Evolutionary conservation across 2,888 invertebrate genomes (phyloP).

Genomic region (Cheilosia pagana): DNA sequence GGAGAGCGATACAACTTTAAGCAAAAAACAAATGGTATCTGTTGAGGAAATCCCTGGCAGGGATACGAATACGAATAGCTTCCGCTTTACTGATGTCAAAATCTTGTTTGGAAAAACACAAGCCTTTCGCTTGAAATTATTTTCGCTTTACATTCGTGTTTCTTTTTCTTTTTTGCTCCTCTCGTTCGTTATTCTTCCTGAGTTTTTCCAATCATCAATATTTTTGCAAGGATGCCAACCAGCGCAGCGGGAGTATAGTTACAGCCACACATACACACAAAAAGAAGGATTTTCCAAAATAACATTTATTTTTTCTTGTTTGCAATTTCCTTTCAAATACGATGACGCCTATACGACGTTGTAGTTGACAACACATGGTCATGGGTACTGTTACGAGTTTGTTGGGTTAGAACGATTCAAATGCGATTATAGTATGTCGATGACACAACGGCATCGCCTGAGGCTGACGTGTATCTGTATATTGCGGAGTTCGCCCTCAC

Average conservation of each 20-base stretch:
- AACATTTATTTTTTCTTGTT: constrained; percentile 45
- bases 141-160: constrained; percentile 1
- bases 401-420: constrained; percentile 57
- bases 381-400: constrained; percentile 38
- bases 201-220: constrained; percentile 58
- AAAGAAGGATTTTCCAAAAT: constrained; percentile 15
- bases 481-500: neutral
- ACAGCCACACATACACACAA: neutral
- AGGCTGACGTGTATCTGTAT: constrained; percentile 42
- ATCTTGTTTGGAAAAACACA: constrained; percentile 45
- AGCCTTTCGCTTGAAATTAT: constrained; percentile 52
- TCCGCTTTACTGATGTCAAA: constrained; percentile 59
- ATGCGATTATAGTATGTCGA: constrained; percentile 56
- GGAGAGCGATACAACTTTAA: neutral
- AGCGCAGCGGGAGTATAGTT: neutral
- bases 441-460: constrained; percentile 55
- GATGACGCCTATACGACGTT: constrained; percentile 21
- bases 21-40: constrained; percentile 10
- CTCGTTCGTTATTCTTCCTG: neutral
- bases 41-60: constrained; percentile 55
- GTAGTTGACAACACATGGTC: constrained; percentile 26
- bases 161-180: neutral
- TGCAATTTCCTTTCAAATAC: constrained; percentile 52
- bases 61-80: constrained; percentile 50
- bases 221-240: constrained; percentile 41